Evolutionary conservation across 2,113 vertebrate species (phyloP), one percentile per base, ranked within the genome.

Genomic region (Podarcis muralis): DNA sequence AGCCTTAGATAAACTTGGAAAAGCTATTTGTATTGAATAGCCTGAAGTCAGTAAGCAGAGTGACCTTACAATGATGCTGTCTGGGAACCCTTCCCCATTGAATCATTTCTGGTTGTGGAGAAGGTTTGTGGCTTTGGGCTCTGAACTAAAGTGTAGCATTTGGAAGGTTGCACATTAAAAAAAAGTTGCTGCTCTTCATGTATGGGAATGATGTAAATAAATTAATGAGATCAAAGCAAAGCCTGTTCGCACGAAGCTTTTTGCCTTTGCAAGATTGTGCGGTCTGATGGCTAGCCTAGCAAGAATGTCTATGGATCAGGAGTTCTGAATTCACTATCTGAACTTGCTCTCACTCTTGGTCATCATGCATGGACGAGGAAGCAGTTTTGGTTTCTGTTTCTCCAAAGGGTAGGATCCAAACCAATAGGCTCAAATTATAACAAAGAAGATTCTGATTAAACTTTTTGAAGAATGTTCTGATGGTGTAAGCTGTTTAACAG

Each of bases 1-100:
- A 13, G 32, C 9, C 53, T 68, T 83, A 68, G 43, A 20, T 30
- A 88, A 83, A 68, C 2, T 25, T 72, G 37, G 72, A 88, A 48
- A 37, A 66, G 12, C 13, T 88, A 35, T 77, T 77, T 48, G 59
- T 83, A 77, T 25, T 68, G 57, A 74, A 16, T 20, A 83, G 57
- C 37, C 71, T 77, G 40, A 48, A 88, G 40, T 76, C 72, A 88
- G 68, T 88, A 68, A 77, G 40, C 72, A 83, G 77, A 30, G 40
- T 81, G 71, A 75, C 86, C 53, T 75, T 82, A 68, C 30, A n/a
- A 18, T 65, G 13, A 83, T 53, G 9, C 4, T 66, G 11, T 65
- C 37, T 83, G 72, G 80, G 40, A 75, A 35, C 53, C 18, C 27
- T n/a, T 77, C 57, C 9, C 30, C 40, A 22, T 15, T 65, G 20